phyloP scores from a whole-genome alignment of 2,888 invertebrate species.

The Muscina levida region DNA sequence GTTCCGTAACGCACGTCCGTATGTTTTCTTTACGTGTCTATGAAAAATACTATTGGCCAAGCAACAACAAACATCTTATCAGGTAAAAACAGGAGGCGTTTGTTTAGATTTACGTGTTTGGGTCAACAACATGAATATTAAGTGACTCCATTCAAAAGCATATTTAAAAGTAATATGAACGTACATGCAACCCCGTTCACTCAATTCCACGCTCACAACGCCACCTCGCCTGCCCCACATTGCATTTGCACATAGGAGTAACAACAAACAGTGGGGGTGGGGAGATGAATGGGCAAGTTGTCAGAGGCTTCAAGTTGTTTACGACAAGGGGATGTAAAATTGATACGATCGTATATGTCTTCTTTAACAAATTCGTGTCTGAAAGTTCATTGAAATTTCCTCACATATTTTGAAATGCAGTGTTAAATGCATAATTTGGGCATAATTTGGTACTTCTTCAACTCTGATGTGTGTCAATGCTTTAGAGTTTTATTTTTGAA shows the following conservation, averaged over 20 bases:
- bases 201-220: background rate
- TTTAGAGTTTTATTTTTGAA: too few species aligned
- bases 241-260: background rate
- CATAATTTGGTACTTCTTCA: too few species aligned
- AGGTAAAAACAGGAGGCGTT: constrained; percentile 65
- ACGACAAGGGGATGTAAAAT: background rate
- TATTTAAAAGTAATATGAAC: constrained; percentile 46
- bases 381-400: background rate
- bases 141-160: constrained; percentile 59
- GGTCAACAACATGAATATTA: constrained; percentile 65
- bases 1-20: constrained; percentile 59
- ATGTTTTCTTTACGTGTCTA: constrained; percentile 63
- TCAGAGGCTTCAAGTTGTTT: too few species aligned
- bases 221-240: background rate
- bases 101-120: constrained; percentile 64
- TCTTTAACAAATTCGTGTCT: background rate
- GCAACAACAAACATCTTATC: constrained; percentile 60
- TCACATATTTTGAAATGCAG: too few species aligned
- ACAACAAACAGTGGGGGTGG: background rate
- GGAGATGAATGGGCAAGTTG: too few species aligned
- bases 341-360: background rate
- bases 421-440: too few species aligned
- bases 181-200: background rate
- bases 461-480: too few species aligned
- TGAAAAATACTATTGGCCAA: constrained; percentile 48